phyloP scores from a whole-genome alignment of 1,140 invertebrate species.

The Microvelia longipes region DNA sequence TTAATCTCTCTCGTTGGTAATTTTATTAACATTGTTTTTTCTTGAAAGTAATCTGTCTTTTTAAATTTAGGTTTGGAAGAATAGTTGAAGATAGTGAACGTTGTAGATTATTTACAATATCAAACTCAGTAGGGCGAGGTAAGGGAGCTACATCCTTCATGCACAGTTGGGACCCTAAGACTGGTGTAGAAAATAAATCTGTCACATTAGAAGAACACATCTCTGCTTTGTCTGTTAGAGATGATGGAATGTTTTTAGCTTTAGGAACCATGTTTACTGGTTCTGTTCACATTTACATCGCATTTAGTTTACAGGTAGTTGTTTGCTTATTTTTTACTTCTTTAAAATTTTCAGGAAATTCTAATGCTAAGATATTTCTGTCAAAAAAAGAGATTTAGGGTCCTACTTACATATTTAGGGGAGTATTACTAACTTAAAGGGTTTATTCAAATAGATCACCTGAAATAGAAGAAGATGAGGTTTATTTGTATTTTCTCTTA shows the following conservation, averaged over 20 bases:
- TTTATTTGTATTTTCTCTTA: neutral
- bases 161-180: constrained; percentile 50
- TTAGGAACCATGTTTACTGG: constrained; percentile 86
- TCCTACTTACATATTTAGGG: neutral
- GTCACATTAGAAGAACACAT: constrained; percentile 53
- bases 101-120: constrained; percentile 59
- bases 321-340: constrained; percentile 8
- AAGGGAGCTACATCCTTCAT: constrained; percentile 38
- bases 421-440: neutral
- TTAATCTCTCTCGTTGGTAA: too few relatives aligned
- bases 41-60: constrained; percentile 7
- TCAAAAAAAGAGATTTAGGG: neutral
- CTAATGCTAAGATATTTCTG: neutral
- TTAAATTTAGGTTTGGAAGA: constrained; percentile 44
- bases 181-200: constrained; percentile 36
- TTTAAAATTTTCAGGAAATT: neutral
- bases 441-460: neutral
- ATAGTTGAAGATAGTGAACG: constrained; percentile 46
- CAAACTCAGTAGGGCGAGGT: constrained; percentile 53
- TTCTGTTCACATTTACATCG: constrained; percentile 74
- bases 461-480: neutral
- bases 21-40: too few relatives aligned
- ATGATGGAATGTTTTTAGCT: constrained; percentile 79
- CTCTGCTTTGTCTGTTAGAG: constrained; percentile 70
- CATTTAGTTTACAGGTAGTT: constrained; percentile 81